Base-by-base conservation (phyloP, 2,888 invertebrate species). In the Diabrotica balteata region DNA sequence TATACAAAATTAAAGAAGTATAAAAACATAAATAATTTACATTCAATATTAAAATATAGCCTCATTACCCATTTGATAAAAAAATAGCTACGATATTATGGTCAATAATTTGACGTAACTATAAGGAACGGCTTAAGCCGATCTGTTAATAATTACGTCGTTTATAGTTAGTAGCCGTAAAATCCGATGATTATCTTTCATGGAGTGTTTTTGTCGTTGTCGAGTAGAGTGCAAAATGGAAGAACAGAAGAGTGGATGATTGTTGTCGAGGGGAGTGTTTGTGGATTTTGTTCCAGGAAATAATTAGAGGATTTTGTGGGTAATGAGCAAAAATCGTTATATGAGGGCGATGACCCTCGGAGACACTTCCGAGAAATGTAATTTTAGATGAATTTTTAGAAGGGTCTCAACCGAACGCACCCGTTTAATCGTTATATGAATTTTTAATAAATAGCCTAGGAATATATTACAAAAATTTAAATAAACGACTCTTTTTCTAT, bases 251-350 rank as follows among this genome's bases (percentile, higher is more conserved):
- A 47, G 50, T 11, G 44, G 32, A 59, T n/a, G 51, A 50, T 51
- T 50, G 11, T 50, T 11, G 59, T 59, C 50, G 17, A 43, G 44
- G 59, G 59, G 59, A 42, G 51, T 50, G 17, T 50, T 60, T 52
- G 43, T 45, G 45, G 52, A 8, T 52, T 60, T 32, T 43, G 43
- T 60, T 60, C 52, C 60, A 52, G 52, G 60, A 60, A 52, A 60
- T 60, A 60, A 60, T 60, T 60, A 60, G 52, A 50, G 52, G 60
- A 17, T 44, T 51, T 52, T 52, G 52, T 44, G 60, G 52, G 45
- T 60, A 60, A 60, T 52, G 50, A 52, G 60, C 44, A 52, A 52
- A 52, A 52, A 60, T 60, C 51, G 52, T 51, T 60, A 44, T 45
- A 43, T 7, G 17, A 60, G 52, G 51, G 11, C 60, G n/a, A 60